Evolutionary conservation across 2,113 vertebrate genomes (phyloP).

Genomic region (Cebus imitator): DNA sequence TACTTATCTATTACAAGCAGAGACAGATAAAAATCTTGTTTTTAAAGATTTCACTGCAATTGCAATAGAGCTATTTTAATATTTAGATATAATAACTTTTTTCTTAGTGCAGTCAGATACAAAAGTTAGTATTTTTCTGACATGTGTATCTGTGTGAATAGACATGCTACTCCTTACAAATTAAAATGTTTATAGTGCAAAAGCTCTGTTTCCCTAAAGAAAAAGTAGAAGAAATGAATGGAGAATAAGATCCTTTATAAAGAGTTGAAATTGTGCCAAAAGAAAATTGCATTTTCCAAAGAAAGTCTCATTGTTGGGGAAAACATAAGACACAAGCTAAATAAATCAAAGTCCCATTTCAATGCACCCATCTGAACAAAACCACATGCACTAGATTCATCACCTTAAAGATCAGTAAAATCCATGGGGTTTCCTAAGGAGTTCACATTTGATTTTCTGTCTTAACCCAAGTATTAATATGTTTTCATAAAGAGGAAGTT

Average conservation of each 20-base stretch:
- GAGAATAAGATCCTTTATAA: slow-evolving; percentile 34
- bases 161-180: slow-evolving; percentile 40
- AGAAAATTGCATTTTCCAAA: slow-evolving; percentile 66
- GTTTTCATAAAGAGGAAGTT: slow-evolving; percentile 16
- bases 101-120: background rate
- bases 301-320: background rate
- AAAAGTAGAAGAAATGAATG: slow-evolving; percentile 60
- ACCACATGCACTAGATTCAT: slow-evolving; percentile 28
- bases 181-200: slow-evolving; percentile 34
- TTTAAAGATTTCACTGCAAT: background rate
- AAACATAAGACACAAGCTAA: slow-evolving; percentile 41
- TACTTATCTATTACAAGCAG: background rate
- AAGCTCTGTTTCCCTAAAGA: slow-evolving; percentile 38
- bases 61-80: background rate
- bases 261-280: slow-evolving; percentile 55
- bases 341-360: slow-evolving; percentile 64
- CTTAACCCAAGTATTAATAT: slow-evolving; percentile 54
- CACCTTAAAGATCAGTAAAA: slow-evolving; percentile 52
- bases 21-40: background rate
- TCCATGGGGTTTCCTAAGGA: slow-evolving; percentile 10
- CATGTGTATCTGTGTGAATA: slow-evolving; percentile 30
- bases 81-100: slow-evolving; percentile 22
- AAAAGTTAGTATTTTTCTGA: slow-evolving; percentile 8
- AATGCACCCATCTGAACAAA: slow-evolving; percentile 44
- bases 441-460: slow-evolving; percentile 52